Base-by-base conservation (phyloP, 2,888 invertebrate species). In the Bimastos eiseni region DNA sequence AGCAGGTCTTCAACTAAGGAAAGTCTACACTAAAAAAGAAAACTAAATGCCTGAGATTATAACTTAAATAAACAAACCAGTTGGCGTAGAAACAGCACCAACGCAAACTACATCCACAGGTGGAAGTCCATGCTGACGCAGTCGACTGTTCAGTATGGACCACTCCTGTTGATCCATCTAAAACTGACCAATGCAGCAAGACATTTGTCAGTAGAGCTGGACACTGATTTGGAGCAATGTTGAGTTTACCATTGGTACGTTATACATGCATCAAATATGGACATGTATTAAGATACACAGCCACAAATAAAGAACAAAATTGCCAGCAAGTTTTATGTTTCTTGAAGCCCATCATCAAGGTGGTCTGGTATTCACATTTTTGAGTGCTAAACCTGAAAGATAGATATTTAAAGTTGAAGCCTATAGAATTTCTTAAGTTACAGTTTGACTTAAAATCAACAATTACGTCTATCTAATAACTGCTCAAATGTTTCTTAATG, bases 81-180 rank as follows among this genome's bases (percentile, higher is more conserved):
- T 86, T 34, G 33, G 86, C 6, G 37, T 86, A 21, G 86, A 36
- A 36, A 34, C 86, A 37, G 34, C 30, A 30, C 36, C 86, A 86
- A 36, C 86, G 17, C 36, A 86, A 86, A 86, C 34, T 86, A 36
- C 86, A 36, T 86, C 86, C 34, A 86, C 86, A 34, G 86, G 36
- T 36, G 34, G 86, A 86, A 86, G 86, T 37, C 86, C 86, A 30
- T 86, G 86, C 36, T 86, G 86, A 36, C 86, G 34, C 36, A 86
- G 34, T 15, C 24, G 86, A 86, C 86, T 15, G 37, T 86, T 86
- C 24, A 86, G 36, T 36, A 21, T 24, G 21, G 86, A 24, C 86
- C 86, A 86, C 17, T 37, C 86, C 34, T 19, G 36, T 86, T 86
- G 36, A 36, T 86, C 86, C 70, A 70, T 70, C 70, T 70, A 70